Evolutionary conservation across 1,140 invertebrate genomes (phyloP), one percentile per base, ranked within the genome.

Genomic region (Cataglyphis hispanica): DNA sequence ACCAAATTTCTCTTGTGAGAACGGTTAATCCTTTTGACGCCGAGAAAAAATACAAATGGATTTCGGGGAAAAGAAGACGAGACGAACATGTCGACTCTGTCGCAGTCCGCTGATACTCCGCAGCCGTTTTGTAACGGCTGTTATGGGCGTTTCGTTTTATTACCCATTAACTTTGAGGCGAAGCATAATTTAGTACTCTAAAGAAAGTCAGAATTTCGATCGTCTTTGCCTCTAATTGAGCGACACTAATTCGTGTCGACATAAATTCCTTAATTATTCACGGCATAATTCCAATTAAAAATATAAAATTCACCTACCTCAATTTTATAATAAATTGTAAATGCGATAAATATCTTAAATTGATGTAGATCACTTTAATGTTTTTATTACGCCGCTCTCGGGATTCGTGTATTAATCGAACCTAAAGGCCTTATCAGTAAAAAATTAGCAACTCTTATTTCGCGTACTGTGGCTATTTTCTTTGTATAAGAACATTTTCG

Each of bases 151-250:
- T 77, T 56, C 64, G 16, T 72, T 87, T 87, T 85, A 77, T 85
- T 85, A 63, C 74, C 86, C 64, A 85, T 78, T 85, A 87, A 78
- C 19, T 87, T 85, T n/a, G 22, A 69, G 43, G 72, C 11, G n/a
- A 64, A 63, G 25, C 8, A 37, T 66, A 46, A 85, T 72, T 78
- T 70, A 78, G 16, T 25, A 50, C n/a, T 25, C 37, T 37, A 46
- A 22, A 46, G 4, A 66, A 25, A 63, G 31, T 66, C 43, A n/a
- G 2, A 58, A 37, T 58, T 56, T 76, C n/a, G 34, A 75, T 77
- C 80, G 8, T 43, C n/a, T 63, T 64, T 11, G 4, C 2, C 1
- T 43, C 13, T 60, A 11, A 60, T 40, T 6, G 37, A 69, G 4
- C 31, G 60, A 53, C 10, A 46, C 8, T 66, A 66, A 78, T 80